Conservation (phyloP, 2,113 vertebrate species). For the Apeltes quadracus region DNA sequence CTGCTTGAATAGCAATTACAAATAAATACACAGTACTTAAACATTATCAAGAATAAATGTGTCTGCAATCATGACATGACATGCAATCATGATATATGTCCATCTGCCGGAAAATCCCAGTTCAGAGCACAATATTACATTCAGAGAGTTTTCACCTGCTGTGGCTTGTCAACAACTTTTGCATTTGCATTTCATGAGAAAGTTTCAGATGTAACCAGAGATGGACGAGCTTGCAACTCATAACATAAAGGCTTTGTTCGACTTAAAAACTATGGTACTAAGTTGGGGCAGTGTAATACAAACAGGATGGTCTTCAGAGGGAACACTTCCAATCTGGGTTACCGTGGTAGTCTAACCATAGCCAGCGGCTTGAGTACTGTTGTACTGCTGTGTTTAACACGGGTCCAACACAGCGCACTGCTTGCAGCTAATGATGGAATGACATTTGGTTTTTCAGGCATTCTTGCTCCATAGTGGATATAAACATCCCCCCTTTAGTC, state of each 20-base stretch:
- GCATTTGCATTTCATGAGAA: background rate
- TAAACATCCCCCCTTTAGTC: no score
- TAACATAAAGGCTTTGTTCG: background rate
- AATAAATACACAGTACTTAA: background rate
- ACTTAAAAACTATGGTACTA: background rate
- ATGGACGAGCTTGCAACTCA: background rate
- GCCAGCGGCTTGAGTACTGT: no score
- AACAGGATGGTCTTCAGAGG: no score
- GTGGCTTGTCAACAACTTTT: background rate
- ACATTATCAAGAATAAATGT: background rate
- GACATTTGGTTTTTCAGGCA: background rate
- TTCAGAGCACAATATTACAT: background rate
- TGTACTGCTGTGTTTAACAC: no score
- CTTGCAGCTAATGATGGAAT: background rate
- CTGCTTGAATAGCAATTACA: background rate
- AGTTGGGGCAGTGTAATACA: background rate
- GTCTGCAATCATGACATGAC: background rate
- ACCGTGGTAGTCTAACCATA: no score
- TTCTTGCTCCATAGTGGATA: background rate
- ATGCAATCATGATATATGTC: no score
- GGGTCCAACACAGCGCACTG: no score
- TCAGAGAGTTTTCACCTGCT: no score
- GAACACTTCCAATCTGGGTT: no score
- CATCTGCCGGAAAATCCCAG: background rate
- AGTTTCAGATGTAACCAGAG: background rate